phyloP scores from a whole-genome alignment of 2,113 vertebrate genomes.

The Misgurnus anguillicaudatus region DNA sequence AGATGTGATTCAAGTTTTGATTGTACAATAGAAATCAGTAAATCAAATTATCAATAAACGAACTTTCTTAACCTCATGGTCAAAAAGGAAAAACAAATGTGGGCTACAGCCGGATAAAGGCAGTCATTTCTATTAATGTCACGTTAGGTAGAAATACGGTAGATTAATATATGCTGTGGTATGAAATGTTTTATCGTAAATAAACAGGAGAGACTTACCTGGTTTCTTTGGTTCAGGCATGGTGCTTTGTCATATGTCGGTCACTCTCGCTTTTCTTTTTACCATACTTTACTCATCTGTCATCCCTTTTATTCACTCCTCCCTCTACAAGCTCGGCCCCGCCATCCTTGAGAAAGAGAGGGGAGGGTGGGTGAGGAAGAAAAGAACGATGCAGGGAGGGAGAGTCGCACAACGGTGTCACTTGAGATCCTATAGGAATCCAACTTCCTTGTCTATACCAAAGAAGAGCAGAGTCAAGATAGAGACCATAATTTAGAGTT shows the following conservation, averaged over 20 bases:
- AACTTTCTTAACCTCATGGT: neutral
- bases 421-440: conserved; percentile 71
- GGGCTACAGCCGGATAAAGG: neutral
- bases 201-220: conserved; percentile 64
- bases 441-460: conserved; percentile 50
- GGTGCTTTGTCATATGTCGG: conserved; percentile 55
- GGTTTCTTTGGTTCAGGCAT: conserved; percentile 75
- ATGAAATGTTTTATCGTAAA: neutral
- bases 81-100: too few species aligned
- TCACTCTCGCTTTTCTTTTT: conserved; percentile 59
- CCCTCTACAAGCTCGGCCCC: conserved; percentile 10
- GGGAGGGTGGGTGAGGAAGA: conserved; percentile 36
- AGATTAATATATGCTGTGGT: neutral
- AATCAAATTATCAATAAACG: neutral
- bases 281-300: conserved; percentile 57
- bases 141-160: neutral
- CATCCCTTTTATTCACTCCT: conserved; percentile 71
- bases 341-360: conserved; percentile 34
- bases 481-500: conserved; percentile 57
- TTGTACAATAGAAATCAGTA: neutral
- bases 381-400: conserved; percentile 44
- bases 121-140: neutral
- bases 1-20: neutral
- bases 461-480: conserved; percentile 47
- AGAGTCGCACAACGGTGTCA: conserved; percentile 65